A percentile compares a stretch with the other conserved stretches of the same genome.
Conservation (phyloP, 2,888 invertebrate genomes). For the Drosophila leonis region DNA sequence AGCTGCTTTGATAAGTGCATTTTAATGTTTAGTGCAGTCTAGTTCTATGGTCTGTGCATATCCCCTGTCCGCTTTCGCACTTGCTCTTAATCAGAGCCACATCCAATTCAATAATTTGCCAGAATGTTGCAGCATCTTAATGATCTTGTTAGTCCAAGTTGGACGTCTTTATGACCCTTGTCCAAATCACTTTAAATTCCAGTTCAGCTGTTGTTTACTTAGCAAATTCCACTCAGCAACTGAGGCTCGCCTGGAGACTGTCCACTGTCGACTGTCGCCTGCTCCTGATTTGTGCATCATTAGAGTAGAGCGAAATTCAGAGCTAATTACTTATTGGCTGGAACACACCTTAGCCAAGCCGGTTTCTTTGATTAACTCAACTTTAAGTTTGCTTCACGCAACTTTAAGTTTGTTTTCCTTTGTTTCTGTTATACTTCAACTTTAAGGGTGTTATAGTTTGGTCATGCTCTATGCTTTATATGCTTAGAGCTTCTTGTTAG, state of each 20-base stretch:
- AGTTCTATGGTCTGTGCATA: background rate
- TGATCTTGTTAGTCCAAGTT: conserved; percentile 63
- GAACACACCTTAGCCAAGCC: conserved; percentile 28
- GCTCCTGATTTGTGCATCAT: conserved; percentile 56
- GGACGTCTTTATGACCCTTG: conserved; percentile 26
- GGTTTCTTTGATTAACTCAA: conserved; percentile 13
- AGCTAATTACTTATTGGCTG: conserved; percentile 49
- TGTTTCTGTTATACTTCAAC: background rate
- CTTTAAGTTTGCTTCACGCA: conserved; percentile 3
- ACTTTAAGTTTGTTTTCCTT: conserved; percentile 5
- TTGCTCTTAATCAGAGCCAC: conserved; percentile 63
- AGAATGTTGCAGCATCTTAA: conserved; percentile 48
- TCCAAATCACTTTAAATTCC: conserved; percentile 57
- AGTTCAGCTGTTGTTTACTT: conserved; percentile 35
- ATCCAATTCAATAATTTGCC: conserved; percentile 59
- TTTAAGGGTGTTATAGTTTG: background rate
- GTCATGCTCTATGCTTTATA: background rate
- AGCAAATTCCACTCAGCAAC: conserved; percentile 31
- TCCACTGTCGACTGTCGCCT: background rate
- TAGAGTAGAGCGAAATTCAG: conserved; percentile 29
- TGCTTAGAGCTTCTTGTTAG: too few relatives aligned
- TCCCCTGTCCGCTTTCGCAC: conserved; percentile 11
- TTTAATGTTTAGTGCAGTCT: conserved; percentile 65
- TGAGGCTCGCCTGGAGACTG: conserved; percentile 17
- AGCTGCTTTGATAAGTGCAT: conserved; percentile 69